Evolutionary conservation across 2,888 invertebrate genomes (phyloP).

Genomic region (Campoplex nolae): DNA sequence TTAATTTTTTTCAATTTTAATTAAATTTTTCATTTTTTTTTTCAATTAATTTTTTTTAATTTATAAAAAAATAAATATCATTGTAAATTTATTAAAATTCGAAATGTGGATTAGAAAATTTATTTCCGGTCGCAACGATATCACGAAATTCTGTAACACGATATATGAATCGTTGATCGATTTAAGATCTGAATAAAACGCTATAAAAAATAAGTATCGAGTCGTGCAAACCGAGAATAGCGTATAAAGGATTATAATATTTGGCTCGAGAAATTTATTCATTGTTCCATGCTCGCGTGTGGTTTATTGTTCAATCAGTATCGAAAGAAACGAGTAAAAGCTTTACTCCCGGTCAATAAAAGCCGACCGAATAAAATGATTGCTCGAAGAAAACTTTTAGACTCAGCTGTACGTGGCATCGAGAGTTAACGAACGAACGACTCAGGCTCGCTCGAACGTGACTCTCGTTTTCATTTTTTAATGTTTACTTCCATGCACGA

Average conservation of each 20-base stretch:
- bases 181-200: neutral
- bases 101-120: neutral
- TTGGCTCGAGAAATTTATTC: slow-evolving; percentile 57
- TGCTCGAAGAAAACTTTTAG: slow-evolving; percentile 20
- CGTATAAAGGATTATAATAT: slow-evolving; percentile 50
- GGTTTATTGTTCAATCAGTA: slow-evolving; percentile 37
- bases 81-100: no score
- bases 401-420: slow-evolving; percentile 46
- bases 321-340: slow-evolving; percentile 11
- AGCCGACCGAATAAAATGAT: neutral
- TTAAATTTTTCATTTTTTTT: no score
- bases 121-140: slow-evolving; percentile 4
- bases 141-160: slow-evolving; percentile 6
- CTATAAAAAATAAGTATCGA: slow-evolving; percentile 38
- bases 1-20: no score
- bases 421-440: slow-evolving; percentile 30
- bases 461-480: slow-evolving; percentile 55
- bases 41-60: no score
- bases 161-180: neutral
- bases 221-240: slow-evolving; percentile 44
- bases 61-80: no score
- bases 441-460: slow-evolving; percentile 56
- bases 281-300: slow-evolving; percentile 49
- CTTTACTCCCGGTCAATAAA: neutral
- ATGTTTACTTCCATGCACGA: slow-evolving; percentile 61